A percentile compares a stretch with the other conserved stretches of the same genome.
Evolutionary conservation across 1,140 invertebrate species (phyloP).

Genomic region (Drosophila guanche): DNA sequence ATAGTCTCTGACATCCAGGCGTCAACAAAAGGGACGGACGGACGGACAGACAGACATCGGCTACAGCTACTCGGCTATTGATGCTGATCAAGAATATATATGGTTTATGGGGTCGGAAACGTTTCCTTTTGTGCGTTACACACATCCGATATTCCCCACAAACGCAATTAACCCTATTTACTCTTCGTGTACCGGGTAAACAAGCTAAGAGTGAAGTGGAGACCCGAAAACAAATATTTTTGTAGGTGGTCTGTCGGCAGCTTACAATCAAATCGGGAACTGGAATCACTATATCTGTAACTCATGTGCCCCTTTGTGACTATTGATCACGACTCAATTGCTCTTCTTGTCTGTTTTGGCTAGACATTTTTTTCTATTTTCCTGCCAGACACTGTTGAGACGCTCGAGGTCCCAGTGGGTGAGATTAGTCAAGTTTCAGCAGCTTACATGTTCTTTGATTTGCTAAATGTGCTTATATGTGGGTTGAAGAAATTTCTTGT

Average conservation of each 20-base stretch:
- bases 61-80: too few species aligned
- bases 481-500: slow-evolving; percentile 14
- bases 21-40: too few species aligned
- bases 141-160: too few species aligned
- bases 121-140: too few species aligned
- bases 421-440: slow-evolving; percentile 18
- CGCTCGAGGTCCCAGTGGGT: neutral
- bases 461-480: slow-evolving; percentile 57
- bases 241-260: slow-evolving; percentile 70
- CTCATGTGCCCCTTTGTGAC: slow-evolving; percentile 57
- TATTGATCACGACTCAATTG: slow-evolving; percentile 77
- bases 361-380: slow-evolving; percentile 17
- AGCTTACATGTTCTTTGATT: slow-evolving; percentile 53
- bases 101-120: too few species aligned
- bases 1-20: too few species aligned
- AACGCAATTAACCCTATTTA: too few species aligned
- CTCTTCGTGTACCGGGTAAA: slow-evolving; percentile 2
- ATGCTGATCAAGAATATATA: too few species aligned
- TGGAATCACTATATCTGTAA: neutral
- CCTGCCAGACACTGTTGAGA: slow-evolving; percentile 3
- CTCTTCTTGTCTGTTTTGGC: slow-evolving; percentile 17
- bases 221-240: slow-evolving; percentile 55
- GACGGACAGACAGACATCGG: too few species aligned
- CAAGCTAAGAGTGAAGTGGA: slow-evolving; percentile 10
- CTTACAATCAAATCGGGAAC: neutral